Conservation (phyloP, 2,797 vertebrate species). For the Kryptolebias ocellatus region DNA sequence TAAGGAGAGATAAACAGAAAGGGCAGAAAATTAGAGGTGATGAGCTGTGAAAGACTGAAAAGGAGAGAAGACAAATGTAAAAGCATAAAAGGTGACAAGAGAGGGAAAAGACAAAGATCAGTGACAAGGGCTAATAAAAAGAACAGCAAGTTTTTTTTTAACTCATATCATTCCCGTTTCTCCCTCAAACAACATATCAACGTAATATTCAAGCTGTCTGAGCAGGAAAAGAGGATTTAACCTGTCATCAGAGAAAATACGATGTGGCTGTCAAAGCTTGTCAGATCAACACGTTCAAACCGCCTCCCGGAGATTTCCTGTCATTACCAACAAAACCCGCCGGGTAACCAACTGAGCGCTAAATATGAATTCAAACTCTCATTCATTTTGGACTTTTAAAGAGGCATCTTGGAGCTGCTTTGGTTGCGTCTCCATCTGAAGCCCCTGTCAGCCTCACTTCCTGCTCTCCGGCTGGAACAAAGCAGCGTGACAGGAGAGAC, state of each 20-base stretch:
- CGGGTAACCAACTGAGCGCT: slow-evolving; percentile 28
- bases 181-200: slow-evolving; percentile 5
- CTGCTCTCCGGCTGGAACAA: slow-evolving; percentile 41
- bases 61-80: neutral
- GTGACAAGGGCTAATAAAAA: neutral
- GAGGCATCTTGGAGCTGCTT: slow-evolving; percentile 18
- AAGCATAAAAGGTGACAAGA: neutral
- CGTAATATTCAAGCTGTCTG: slow-evolving; percentile 4
- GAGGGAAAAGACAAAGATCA: neutral
- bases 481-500: slow-evolving; percentile 23
- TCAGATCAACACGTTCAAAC: slow-evolving; percentile 39
- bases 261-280: slow-evolving; percentile 33
- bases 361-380: slow-evolving; percentile 38
- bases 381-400: slow-evolving; percentile 43
- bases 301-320: slow-evolving; percentile 36
- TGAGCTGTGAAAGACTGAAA: slow-evolving; percentile 7
- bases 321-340: slow-evolving; percentile 36
- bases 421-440: slow-evolving; percentile 44
- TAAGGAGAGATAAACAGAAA: neutral
- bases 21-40: slow-evolving; percentile 6
- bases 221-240: slow-evolving; percentile 27
- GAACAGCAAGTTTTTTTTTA: neutral
- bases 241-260: slow-evolving; percentile 32
- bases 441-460: slow-evolving; percentile 35
- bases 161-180: slow-evolving; percentile 8